Conservation (phyloP, 2,113 vertebrate species). For the Campylomormyrus numenius region DNA sequence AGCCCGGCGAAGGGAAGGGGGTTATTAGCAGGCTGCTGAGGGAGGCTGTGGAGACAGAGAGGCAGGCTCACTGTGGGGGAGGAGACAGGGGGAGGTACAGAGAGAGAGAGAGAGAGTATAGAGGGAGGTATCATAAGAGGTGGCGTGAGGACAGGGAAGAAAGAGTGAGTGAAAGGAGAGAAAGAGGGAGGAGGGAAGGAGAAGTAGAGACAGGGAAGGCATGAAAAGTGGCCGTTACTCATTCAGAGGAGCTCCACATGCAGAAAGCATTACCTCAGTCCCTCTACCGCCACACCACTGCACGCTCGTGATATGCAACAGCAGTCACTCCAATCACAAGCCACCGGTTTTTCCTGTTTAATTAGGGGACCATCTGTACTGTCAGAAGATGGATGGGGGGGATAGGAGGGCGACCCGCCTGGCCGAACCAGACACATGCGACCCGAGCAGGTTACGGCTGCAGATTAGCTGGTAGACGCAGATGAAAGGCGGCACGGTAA, state of each 20-base stretch:
- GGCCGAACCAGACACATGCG: neutral
- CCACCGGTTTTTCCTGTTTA: neutral
- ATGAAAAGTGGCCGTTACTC: conserved; percentile 16
- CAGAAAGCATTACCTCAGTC: conserved; percentile 13
- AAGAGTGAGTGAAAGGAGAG: conserved; percentile 11
- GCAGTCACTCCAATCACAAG: neutral
- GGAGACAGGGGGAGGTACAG: neutral
- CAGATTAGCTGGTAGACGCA: neutral
- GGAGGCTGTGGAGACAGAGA: conserved; percentile 65
- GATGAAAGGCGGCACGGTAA: neutral
- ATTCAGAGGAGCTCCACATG: conserved; percentile 26
- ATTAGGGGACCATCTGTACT: neutral
- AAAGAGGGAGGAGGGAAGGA: conserved; percentile 11
- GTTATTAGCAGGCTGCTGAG: conserved; percentile 94
- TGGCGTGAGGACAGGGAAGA: neutral
- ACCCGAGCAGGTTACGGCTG: neutral
- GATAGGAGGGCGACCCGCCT: neutral
- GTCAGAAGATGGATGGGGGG: neutral
- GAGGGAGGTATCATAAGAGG: neutral
- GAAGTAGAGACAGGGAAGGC: neutral
- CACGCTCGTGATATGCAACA: neutral
- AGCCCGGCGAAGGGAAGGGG: conserved; percentile 90
- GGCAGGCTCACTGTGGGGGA: neutral
- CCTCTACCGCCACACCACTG: neutral
- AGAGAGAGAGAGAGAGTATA: neutral